Evolutionary conservation across 2,113 vertebrate species (phyloP).

Genomic region (Aphelocoma coerulescens): DNA sequence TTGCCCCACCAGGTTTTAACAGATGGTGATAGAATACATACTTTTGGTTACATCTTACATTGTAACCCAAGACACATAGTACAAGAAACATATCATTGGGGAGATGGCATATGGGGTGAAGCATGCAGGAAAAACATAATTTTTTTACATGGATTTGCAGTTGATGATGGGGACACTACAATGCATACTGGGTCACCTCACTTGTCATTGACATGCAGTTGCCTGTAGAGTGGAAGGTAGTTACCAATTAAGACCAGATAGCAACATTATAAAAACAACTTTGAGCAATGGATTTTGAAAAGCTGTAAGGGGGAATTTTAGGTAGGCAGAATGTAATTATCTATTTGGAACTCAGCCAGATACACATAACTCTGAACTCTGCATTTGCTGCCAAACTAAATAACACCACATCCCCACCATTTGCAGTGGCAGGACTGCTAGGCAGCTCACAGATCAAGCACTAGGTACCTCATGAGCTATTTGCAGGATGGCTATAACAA

Average conservation of each 20-base stretch:
- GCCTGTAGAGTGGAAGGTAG: background rate
- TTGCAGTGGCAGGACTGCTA: background rate
- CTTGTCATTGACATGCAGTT: background rate
- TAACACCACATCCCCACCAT: background rate
- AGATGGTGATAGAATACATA: background rate
- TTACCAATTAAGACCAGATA: background rate
- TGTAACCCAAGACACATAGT: background rate
- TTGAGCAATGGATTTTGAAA: background rate
- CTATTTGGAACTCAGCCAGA: conserved; percentile 16
- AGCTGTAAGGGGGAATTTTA: background rate
- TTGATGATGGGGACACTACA: background rate
- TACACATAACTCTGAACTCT: background rate
- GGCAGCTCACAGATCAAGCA: background rate
- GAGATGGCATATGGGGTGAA: background rate
- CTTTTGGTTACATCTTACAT: background rate
- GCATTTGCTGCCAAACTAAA: background rate
- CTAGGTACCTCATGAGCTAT: background rate
- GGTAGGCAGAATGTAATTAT: conserved; percentile 28
- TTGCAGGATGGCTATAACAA: background rate
- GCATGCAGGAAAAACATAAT: background rate
- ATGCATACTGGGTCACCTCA: background rate
- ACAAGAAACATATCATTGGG: background rate
- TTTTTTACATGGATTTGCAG: background rate
- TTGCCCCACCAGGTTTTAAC: background rate
- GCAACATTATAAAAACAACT: background rate